Conservation (phyloP, 2,113 vertebrate species). For the Nothobranchius kuhntae region DNA sequence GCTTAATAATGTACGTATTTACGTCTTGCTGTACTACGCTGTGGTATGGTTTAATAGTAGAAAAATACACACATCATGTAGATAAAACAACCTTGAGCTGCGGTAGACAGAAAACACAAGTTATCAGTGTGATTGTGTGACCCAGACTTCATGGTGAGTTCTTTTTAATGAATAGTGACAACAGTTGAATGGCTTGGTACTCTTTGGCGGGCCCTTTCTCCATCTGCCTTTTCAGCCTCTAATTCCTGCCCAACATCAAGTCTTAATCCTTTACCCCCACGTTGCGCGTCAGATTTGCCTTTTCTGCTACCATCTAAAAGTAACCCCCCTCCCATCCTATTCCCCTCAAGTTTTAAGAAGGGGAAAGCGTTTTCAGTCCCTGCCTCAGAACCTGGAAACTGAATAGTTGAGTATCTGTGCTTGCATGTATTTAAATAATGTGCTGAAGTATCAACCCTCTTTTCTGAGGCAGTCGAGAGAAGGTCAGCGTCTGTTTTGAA, state of each 20-base stretch:
- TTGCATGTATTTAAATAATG: conserved; percentile 26
- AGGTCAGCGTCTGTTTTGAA: conserved; percentile 17
- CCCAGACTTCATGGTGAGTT: conserved; percentile 52
- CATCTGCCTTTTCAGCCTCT: conserved; percentile 45
- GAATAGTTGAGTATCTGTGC: conserved; percentile 27
- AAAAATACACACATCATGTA: not conserved
- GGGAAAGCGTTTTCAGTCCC: conserved; percentile 23
- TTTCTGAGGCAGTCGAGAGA: conserved; percentile 22
- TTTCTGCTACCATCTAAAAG: conserved; percentile 48
- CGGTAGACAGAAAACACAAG: conserved; percentile 5
- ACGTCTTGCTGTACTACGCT: too few relatives aligned
- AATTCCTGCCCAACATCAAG: conserved; percentile 59
- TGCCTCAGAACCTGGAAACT: conserved; percentile 9
- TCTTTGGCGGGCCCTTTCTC: conserved; percentile 50
- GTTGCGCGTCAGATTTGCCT: conserved; percentile 56
- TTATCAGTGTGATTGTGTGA: conserved; percentile 54
- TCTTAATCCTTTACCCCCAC: conserved; percentile 48
- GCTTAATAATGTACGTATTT: not conserved
- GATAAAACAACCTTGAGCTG: not conserved
- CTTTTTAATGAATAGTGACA: conserved; percentile 70
- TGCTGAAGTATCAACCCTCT: conserved; percentile 26
- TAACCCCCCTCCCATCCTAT: not conserved
- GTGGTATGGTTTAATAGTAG: not conserved
- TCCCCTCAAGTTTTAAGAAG: conserved; percentile 2
- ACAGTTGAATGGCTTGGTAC: conserved; percentile 63